A percentile compares a stretch with the other conserved stretches of the same genome.
phyloP scores from a whole-genome alignment of 1,140 invertebrate species.

The Spodoptera frugiperda region DNA sequence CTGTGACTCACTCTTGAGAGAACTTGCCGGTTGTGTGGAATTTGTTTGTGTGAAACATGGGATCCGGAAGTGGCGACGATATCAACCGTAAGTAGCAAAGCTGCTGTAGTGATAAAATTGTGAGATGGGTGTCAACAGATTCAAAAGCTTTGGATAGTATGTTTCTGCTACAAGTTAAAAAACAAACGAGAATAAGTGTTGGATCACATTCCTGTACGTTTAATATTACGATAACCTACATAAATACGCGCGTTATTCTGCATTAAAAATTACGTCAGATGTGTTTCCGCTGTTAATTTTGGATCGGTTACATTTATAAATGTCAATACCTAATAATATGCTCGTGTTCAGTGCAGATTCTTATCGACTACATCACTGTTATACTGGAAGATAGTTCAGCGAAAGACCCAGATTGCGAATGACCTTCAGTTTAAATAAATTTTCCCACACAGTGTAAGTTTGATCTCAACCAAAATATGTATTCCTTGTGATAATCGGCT shows the following conservation, averaged over 20 bases:
- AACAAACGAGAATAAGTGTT: not conserved
- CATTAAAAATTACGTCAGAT: conserved; percentile 42
- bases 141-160: not conserved
- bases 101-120: not conserved
- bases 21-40: conserved; percentile 37
- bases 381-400: too few species aligned
- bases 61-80: conserved; percentile 58
- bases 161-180: too few species aligned
- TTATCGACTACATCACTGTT: too few species aligned
- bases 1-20: conserved; percentile 10
- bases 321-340: not conserved
- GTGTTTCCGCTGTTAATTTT: conserved; percentile 40
- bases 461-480: too few species aligned
- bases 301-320: conserved; percentile 28
- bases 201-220: conserved; percentile 29
- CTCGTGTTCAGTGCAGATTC: too few species aligned
- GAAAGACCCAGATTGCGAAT: too few species aligned
- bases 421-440: too few species aligned
- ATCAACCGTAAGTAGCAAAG: conserved; percentile 66
- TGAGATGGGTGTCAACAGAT: not conserved
- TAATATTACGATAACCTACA: conserved; percentile 16
- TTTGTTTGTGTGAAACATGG: conserved; percentile 57
- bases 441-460: too few species aligned
- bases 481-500: too few species aligned
- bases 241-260: conserved; percentile 22